Percentiles rank a stretch among this genome's conserved stretches.
These are phyloP conservation scores for Samia ricini DNA, from an alignment of 1,140 invertebrate genomes.

Conservation along the genomic window DNA sequence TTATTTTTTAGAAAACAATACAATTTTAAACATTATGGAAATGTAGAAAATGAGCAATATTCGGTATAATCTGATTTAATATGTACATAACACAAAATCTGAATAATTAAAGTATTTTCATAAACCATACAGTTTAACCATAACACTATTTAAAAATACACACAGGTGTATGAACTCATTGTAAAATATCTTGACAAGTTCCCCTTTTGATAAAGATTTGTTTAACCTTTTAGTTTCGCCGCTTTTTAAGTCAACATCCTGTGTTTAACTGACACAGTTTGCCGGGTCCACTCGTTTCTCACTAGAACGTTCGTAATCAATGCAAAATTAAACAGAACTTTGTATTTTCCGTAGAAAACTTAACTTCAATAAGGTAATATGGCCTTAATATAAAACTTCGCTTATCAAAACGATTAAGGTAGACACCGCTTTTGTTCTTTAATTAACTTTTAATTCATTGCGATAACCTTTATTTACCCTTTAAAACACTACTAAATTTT, in stretches of 20 bases:
- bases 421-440: constrained; percentile 44
- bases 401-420: constrained; percentile 36
- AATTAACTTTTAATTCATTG: constrained; percentile 49
- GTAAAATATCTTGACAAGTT: constrained; percentile 5
- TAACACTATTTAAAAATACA: background rate
- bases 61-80: no score
- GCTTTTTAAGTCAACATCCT: constrained; percentile 8
- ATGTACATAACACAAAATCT: no score
- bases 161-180: background rate
- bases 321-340: constrained; percentile 7
- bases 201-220: constrained; percentile 3
- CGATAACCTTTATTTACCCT: constrained; percentile 4
- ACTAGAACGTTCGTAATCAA: background rate
- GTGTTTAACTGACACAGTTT: constrained; percentile 9
- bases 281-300: background rate
- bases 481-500: no score
- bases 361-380: constrained; percentile 24
- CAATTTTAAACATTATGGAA: no score
- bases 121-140: background rate
- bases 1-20: no score
- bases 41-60: no score
- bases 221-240: constrained; percentile 8
- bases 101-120: no score
- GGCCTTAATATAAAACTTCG: constrained; percentile 24
- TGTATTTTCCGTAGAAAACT: background rate